Conservation (phyloP, 2,797 vertebrate species). For the Spizella passerina region DNA sequence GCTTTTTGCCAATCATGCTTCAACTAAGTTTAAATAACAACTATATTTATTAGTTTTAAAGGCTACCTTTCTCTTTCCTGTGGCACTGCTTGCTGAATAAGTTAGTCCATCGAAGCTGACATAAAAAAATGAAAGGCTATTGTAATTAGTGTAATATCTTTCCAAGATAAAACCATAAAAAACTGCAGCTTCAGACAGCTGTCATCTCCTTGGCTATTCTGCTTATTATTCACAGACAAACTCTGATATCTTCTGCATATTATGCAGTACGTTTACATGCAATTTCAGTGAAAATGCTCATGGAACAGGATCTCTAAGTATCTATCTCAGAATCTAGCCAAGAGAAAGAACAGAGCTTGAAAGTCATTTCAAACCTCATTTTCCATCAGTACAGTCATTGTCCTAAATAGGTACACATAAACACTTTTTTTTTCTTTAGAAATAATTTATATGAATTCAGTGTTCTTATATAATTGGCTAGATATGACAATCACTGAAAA, state of each 20-base stretch:
- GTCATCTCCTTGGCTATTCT: neutral
- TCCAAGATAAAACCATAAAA: neutral
- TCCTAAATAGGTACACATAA: constrained; percentile 1
- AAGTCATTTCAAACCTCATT: constrained; percentile 7
- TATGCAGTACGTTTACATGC: neutral
- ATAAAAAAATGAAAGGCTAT: neutral
- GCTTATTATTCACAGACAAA: constrained; percentile 17
- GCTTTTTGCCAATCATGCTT: neutral
- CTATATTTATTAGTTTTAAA: neutral
- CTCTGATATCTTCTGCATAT: neutral
- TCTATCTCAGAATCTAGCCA: neutral
- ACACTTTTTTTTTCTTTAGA: neutral
- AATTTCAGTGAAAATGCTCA: neutral
- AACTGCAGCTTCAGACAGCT: neutral
- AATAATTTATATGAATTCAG: neutral
- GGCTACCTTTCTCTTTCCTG: neutral
- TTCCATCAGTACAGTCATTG: neutral
- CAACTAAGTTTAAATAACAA: constrained; percentile 7
- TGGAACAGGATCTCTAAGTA: neutral
- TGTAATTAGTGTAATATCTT: constrained; percentile 5
- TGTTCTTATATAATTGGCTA: neutral
- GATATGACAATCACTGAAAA: neutral
- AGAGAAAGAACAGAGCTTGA: neutral
- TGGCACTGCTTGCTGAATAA: neutral
- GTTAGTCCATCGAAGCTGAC: neutral